Evolutionary conservation across 2,888 invertebrate genomes (phyloP), one percentile per base, ranked within the genome.

Genomic region (Himalopsyche japonica): DNA sequence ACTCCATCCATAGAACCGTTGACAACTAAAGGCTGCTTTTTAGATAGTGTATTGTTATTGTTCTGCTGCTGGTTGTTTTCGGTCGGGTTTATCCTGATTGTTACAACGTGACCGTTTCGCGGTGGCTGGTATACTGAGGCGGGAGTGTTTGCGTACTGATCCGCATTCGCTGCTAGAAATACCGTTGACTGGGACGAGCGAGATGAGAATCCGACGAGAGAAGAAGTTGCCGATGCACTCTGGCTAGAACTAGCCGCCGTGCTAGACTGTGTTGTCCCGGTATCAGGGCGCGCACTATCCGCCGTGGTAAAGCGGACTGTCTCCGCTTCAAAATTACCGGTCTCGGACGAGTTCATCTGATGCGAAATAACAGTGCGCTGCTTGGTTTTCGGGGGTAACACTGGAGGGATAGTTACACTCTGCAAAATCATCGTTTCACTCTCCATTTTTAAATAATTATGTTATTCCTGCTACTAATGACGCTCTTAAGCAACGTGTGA

Each of bases 61-160:
- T 49, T 24, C 85, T 12, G 24, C n/a, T 80, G 83, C 79, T 83
- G 86, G 84, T 85, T 86, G 87, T 85, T 87, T 87, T 86, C 84
- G 49, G 92, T 93, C 20, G 95, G 94, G 90, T 94, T 94, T 89
- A 95, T 95, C 89, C 93, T 93, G 89, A 95, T 95, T 88, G 95
- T 95, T 87, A 95, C 95, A 88, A 95, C 94, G 91, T 95, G 95
- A 77, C 85, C 87, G 85, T 80, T 86, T 81, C 85, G 88, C 92
- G 92, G 86, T 91, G 92, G 83, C 84, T 84, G 90, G 90, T 91
- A 88, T 91, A 90, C 91, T 88, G 89, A 89, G 88, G 91, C 90
- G 83, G 79, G 37, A n/a, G 70, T 80, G 81, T 84, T 64, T 76
- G 83, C 81, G 57, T 76, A 24, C 48, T 80, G 79, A 83, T 84